These are phyloP conservation scores for Eretmochelys imbricata DNA, from an alignment of 2,113 vertebrate genomes.

Conservation along the genomic window DNA sequence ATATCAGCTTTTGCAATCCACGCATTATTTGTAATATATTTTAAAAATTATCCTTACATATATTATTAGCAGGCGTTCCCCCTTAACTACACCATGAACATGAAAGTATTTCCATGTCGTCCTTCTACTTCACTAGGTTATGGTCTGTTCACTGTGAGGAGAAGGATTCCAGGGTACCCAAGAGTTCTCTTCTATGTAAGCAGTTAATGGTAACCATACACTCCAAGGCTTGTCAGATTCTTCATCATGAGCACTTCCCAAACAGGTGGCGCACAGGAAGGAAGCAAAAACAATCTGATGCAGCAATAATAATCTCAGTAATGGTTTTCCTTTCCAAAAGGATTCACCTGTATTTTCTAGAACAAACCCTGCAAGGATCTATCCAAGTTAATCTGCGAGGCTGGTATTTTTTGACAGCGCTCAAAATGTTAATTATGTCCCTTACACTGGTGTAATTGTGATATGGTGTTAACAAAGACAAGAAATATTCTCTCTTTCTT, in stretches of 20 bases:
- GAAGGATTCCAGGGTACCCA: neutral
- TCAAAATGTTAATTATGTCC: neutral
- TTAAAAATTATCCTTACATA: neutral
- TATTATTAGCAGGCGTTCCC: neutral
- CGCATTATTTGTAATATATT: neutral
- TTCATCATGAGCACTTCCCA: neutral
- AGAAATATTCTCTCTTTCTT: neutral
- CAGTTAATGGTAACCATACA: accelerated
- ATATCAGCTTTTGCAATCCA: neutral
- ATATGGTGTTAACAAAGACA: accelerated
- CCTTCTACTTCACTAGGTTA: neutral
- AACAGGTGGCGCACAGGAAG: neutral
- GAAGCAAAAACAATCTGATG: neutral
- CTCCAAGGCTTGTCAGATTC: neutral
- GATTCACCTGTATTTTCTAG: neutral
- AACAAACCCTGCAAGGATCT: neutral
- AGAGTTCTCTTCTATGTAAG: neutral
- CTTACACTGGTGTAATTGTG: neutral
- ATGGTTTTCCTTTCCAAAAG: neutral
- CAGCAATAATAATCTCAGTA: neutral
- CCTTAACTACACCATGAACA: neutral
- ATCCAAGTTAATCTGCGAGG: neutral
- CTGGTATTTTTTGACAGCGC: neutral
- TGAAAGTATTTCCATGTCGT: neutral
- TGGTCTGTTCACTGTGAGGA: neutral